Percentiles rank a stretch among this genome's conserved stretches.
These are phyloP conservation scores for Zosterops borbonicus DNA, from an alignment of 2,113 vertebrate species.

Conservation along the genomic window DNA sequence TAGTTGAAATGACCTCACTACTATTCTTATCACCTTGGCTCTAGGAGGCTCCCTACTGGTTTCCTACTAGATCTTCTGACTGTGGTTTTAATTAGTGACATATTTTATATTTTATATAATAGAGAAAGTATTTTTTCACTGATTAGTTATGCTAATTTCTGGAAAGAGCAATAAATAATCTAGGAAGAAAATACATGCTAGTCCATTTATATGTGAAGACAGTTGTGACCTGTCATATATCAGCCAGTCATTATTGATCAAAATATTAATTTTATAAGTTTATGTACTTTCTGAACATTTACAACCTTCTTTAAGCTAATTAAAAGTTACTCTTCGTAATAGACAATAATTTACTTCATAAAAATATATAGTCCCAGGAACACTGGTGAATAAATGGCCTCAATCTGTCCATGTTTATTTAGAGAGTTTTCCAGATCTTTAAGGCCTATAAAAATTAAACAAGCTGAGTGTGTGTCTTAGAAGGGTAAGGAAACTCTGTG, in stretches of 20 bases:
- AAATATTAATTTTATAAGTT: not conserved
- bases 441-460: not conserved
- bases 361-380: not conserved
- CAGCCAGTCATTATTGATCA: not conserved
- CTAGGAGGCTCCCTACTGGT: not conserved
- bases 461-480: not conserved
- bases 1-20: not conserved
- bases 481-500: not conserved
- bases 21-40: not conserved
- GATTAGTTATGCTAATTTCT: not conserved
- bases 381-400: not conserved
- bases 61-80: not conserved
- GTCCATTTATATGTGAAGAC: not conserved
- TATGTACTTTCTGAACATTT: constrained; percentile 7
- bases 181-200: not conserved
- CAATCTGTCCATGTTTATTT: not conserved
- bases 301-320: not conserved
- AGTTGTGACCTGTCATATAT: not conserved
- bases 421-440: not conserved
- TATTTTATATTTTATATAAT: not conserved
- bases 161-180: not conserved
- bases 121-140: not conserved
- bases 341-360: not conserved
- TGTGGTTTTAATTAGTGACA: not conserved
- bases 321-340: not conserved